phyloP scores from a whole-genome alignment of 2,113 vertebrate genomes.

The Podilymbus podiceps region DNA sequence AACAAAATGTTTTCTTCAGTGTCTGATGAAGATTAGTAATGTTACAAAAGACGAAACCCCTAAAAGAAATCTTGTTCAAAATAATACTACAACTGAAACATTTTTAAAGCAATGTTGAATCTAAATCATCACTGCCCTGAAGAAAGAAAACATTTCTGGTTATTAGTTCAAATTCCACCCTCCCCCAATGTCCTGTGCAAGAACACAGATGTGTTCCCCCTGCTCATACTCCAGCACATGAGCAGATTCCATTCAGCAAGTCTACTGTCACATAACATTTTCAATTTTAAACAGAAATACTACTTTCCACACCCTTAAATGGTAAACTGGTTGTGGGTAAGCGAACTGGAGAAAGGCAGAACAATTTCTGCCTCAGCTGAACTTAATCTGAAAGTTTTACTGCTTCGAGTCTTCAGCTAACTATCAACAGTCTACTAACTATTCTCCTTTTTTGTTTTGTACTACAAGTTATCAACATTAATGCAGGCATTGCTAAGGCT shows the following conservation, averaged over 20 bases:
- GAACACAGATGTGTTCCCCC: neutral
- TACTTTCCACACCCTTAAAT: neutral
- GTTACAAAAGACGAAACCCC: neutral
- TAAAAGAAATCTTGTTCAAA: neutral
- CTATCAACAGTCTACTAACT: neutral
- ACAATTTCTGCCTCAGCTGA: neutral
- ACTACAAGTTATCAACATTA: neutral
- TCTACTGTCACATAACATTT: neutral
- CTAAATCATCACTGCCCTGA: neutral
- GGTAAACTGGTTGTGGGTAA: neutral
- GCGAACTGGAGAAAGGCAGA: neutral
- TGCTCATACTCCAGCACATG: accelerated
- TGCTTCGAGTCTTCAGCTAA: neutral
- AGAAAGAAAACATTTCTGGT: neutral
- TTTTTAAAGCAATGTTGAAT: neutral
- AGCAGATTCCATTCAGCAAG: neutral
- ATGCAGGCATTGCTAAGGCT: neutral
- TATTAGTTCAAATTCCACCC: neutral
- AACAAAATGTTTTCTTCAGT: neutral
- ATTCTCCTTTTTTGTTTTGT: neutral
- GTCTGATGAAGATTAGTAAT: neutral
- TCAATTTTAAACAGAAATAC: neutral
- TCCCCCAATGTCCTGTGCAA: neutral
- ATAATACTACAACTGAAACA: neutral
- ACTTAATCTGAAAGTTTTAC: neutral